These are phyloP conservation scores for Lepeophtheirus nordmannii DNA, from an alignment of 2,888 invertebrate genomes.

Conservation along the genomic window DNA sequence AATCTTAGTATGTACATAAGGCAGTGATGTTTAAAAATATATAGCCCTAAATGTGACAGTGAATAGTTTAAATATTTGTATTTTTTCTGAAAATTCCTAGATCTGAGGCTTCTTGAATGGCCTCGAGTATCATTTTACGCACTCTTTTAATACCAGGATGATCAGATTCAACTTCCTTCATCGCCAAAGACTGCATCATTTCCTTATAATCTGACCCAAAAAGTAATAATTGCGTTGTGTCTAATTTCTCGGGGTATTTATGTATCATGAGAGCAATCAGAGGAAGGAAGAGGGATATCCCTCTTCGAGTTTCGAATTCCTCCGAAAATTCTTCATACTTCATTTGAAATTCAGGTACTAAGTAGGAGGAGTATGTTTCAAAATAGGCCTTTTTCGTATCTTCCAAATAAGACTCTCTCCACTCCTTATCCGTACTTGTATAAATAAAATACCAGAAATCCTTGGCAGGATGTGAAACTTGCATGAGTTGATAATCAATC, in stretches of 20 bases:
- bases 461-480: background rate
- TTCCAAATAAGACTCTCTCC: slow-evolving; percentile 1
- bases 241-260: background rate
- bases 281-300: background rate
- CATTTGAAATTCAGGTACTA: background rate
- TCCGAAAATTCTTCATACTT: background rate
- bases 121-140: background rate
- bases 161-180: background rate
- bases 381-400: background rate
- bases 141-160: background rate
- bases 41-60: no score
- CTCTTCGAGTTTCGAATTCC: background rate
- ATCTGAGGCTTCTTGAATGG: background rate
- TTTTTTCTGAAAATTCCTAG: background rate
- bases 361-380: background rate
- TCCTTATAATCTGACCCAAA: background rate
- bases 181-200: background rate
- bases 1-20: no score
- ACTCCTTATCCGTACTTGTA: background rate
- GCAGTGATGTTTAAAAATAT: no score
- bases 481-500: slow-evolving; percentile 12
- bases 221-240: background rate
- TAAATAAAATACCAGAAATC: slow-evolving; percentile 18
- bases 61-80: background rate
- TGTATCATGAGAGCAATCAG: background rate